Conservation (phyloP, 1,140 invertebrate species). For the Caenorhabditis remanei region DNA sequence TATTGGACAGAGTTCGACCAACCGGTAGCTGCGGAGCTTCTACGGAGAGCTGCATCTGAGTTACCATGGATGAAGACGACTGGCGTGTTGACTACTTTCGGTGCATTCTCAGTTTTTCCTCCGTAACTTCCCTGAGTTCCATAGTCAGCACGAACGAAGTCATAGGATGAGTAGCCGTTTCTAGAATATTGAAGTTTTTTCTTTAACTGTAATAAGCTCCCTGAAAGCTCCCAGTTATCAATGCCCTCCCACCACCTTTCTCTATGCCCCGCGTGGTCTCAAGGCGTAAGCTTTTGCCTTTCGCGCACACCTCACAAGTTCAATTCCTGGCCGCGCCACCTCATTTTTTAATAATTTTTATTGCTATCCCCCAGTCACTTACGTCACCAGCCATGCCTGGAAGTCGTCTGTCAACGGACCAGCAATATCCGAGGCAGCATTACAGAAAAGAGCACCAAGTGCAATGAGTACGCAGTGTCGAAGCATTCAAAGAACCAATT, state of each 20-base stretch:
- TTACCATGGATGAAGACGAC: conserved; percentile 71
- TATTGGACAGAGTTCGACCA: conserved; percentile 60
- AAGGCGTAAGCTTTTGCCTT: too few relatives aligned
- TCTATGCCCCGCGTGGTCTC: too few relatives aligned
- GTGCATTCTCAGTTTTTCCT: conserved; percentile 51
- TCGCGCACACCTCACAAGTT: too few relatives aligned
- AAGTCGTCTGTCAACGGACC: conserved; percentile 62
- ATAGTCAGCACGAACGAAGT: conserved; percentile 65
- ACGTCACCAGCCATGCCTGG: conserved; percentile 59
- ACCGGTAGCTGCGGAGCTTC: conserved; percentile 49
- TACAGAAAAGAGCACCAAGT: not conserved
- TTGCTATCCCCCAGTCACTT: not conserved
- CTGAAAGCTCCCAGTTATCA: too few relatives aligned
- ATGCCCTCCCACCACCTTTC: too few relatives aligned
- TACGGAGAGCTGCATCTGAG: conserved; percentile 62
- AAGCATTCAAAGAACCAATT: conserved; percentile 43
- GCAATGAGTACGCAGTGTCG: not conserved
- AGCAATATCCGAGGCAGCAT: conserved; percentile 2
- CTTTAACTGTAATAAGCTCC: too few relatives aligned
- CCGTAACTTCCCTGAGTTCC: conserved; percentile 68
- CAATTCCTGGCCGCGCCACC: too few relatives aligned
- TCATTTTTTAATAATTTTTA: too few relatives aligned
- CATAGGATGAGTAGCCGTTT: conserved; percentile 66
- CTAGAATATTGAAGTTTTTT: conserved; percentile 13
- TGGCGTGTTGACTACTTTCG: conserved; percentile 61